phyloP scores from a whole-genome alignment of 2,113 vertebrate species.

The Morone saxatilis region DNA sequence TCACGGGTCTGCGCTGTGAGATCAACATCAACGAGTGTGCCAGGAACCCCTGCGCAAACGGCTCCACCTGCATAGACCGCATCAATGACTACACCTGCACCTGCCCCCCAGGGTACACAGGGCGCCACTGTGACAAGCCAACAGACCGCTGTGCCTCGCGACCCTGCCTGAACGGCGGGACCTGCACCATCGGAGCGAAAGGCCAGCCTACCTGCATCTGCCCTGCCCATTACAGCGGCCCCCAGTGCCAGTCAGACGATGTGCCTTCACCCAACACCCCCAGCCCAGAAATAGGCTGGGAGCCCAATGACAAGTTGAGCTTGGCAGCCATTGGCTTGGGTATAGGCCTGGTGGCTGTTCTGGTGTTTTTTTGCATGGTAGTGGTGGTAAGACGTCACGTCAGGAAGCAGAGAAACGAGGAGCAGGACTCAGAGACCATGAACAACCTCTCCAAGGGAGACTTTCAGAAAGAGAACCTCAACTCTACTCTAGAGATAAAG shows the following conservation, averaged over 20 bases:
- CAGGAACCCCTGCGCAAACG: conserved; percentile 90
- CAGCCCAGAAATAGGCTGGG: conserved; percentile 79
- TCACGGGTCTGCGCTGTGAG: conserved; percentile 92
- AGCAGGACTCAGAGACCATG: conserved; percentile 91
- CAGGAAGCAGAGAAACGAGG: conserved; percentile 85
- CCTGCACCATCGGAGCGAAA: conserved; percentile 88
- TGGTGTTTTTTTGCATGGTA: conserved; percentile 89
- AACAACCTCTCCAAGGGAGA: conserved; percentile 94
- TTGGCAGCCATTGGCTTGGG: conserved; percentile 90
- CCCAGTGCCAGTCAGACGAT: conserved; percentile 88
- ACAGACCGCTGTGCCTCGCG: conserved; percentile 90
- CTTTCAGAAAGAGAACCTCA: conserved; percentile 93
- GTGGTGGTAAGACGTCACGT: conserved; percentile 85
- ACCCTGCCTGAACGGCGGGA: conserved; percentile 94
- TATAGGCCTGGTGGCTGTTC: conserved; percentile 87
- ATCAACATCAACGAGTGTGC: conserved; percentile 92
- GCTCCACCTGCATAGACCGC: conserved; percentile 94
- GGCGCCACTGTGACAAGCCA: conserved; percentile 91
- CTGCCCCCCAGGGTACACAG: conserved; percentile 91
- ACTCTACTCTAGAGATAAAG: conserved; percentile 92
- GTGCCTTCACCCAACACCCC: conserved; percentile 74
- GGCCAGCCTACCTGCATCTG: conserved; percentile 85
- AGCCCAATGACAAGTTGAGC: conserved; percentile 68
- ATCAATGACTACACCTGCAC: conserved; percentile 92
- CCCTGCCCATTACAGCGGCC: conserved; percentile 86